Conservation (phyloP, 2,888 invertebrate species). For the Cataglyphis cursor region DNA sequence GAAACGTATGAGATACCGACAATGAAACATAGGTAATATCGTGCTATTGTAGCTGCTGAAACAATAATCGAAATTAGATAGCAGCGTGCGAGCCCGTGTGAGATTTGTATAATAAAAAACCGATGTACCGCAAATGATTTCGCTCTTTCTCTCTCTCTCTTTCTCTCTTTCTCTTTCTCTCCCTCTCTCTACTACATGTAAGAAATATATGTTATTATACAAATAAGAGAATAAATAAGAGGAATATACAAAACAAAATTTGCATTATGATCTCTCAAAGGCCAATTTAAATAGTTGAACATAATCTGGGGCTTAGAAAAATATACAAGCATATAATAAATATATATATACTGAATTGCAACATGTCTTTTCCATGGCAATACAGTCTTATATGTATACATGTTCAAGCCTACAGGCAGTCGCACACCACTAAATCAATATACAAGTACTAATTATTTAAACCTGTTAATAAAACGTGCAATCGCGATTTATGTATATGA, state of each 20-base stretch:
- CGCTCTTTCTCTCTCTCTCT: neutral
- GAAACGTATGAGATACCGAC: slow-evolving; percentile 84
- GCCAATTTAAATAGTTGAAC: slow-evolving; percentile 74
- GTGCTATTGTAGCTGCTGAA: slow-evolving; percentile 86
- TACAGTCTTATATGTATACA: slow-evolving; percentile 68
- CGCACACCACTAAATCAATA: slow-evolving; percentile 83
- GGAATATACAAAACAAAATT: slow-evolving; percentile 69
- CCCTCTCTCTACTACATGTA: slow-evolving; percentile 28
- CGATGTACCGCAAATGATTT: slow-evolving; percentile 39
- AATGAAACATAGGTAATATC: slow-evolving; percentile 85
- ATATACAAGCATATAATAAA: slow-evolving; percentile 71
- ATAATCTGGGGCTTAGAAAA: slow-evolving; percentile 67
- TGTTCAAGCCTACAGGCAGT: slow-evolving; percentile 78
- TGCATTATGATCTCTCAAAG: slow-evolving; percentile 64
- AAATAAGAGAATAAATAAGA: slow-evolving; percentile 71
- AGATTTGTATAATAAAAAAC: slow-evolving; percentile 65
- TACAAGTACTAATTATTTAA: slow-evolving; percentile 75
- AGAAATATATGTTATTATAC: slow-evolving; percentile 63
- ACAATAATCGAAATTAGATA: slow-evolving; percentile 85
- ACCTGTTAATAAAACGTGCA: slow-evolving; percentile 77
- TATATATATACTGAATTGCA: slow-evolving; percentile 68
- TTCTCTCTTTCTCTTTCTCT: neutral
- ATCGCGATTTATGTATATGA: slow-evolving; percentile 66
- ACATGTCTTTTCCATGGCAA: slow-evolving; percentile 65
- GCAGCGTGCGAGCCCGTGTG: slow-evolving; percentile 84